A percentile compares a stretch with the other conserved stretches of the same genome.
Evolutionary conservation across 2,888 invertebrate genomes (phyloP).

Genomic region (Sinelater perroti): DNA sequence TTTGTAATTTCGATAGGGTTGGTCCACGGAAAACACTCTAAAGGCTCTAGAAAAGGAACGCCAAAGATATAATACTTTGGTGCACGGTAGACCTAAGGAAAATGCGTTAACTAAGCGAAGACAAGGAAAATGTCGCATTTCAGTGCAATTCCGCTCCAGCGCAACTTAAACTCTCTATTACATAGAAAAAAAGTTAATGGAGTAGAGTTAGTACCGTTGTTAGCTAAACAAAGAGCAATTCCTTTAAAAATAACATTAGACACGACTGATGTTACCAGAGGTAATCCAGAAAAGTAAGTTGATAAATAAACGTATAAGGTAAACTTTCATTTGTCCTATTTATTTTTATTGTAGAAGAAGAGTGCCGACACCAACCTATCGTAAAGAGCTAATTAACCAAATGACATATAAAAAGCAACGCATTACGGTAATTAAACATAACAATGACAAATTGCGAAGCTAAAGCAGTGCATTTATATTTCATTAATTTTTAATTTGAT

Average conservation of each 20-base stretch:
- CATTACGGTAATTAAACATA: slow-evolving; percentile 52
- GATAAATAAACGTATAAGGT: not conserved
- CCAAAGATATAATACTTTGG: slow-evolving; percentile 29
- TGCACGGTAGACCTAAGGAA: slow-evolving; percentile 2
- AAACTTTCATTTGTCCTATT: not conserved
- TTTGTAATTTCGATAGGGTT: slow-evolving; percentile 55
- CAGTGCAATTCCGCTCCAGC: no score
- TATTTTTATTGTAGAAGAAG: slow-evolving; percentile 46
- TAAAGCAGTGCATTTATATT: not conserved
- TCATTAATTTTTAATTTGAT: slow-evolving; percentile 11
- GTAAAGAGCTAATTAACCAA: slow-evolving; percentile 65
- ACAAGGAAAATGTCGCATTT: no score
- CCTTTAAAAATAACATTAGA: slow-evolving; percentile 65
- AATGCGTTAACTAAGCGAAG: no score
- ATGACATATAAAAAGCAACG: slow-evolving; percentile 62
- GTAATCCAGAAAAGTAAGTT: slow-evolving; percentile 62
- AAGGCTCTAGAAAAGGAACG: slow-evolving; percentile 51
- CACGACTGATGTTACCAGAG: slow-evolving; percentile 66
- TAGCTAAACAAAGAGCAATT: slow-evolving; percentile 72
- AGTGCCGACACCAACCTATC: slow-evolving; percentile 60
- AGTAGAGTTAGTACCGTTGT: slow-evolving; percentile 78
- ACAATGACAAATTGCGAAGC: no score
- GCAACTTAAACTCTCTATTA: no score
- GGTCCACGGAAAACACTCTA: slow-evolving; percentile 58
- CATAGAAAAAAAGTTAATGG: slow-evolving; percentile 60